A percentile compares a stretch with the other conserved stretches of the same genome.
These are phyloP conservation scores for Sphaeramia orbicularis DNA, from an alignment of 2,797 vertebrate genomes.

Conservation along the genomic window DNA sequence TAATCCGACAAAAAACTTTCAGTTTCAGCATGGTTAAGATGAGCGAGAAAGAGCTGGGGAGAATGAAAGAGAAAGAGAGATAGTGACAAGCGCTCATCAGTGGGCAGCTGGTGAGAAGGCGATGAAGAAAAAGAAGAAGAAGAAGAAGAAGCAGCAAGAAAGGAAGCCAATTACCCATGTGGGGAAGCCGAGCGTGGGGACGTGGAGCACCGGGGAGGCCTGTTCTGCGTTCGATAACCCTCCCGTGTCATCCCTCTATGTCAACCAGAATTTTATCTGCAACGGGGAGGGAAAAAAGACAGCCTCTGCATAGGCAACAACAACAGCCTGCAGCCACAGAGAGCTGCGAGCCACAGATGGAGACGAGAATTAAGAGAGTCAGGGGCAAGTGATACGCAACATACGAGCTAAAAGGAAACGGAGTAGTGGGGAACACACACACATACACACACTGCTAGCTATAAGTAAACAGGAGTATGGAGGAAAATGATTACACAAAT, in stretches of 20 bases:
- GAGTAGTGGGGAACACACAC: slow-evolving; percentile 26
- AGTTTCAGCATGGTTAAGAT: slow-evolving; percentile 49
- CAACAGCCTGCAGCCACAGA: slow-evolving; percentile 58
- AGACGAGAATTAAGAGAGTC: slow-evolving; percentile 52
- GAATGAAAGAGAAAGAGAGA: slow-evolving; percentile 42
- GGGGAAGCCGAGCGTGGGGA: slow-evolving; percentile 44
- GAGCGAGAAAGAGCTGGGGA: slow-evolving; percentile 14
- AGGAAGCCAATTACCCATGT: slow-evolving; percentile 71
- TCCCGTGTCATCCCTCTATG: slow-evolving; percentile 63
- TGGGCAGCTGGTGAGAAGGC: slow-evolving; percentile 33
- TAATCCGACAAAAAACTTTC: slow-evolving; percentile 66
- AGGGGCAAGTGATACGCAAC: slow-evolving; percentile 50
- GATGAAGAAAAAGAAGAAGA: slow-evolving; percentile 2
- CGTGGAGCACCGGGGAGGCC: slow-evolving; percentile 48
- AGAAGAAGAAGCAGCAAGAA: slow-evolving; percentile 34
- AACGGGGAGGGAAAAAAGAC: slow-evolving; percentile 42
- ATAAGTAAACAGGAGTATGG: slow-evolving; percentile 8
- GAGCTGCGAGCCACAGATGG: slow-evolving; percentile 38
- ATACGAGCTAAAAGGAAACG: slow-evolving; percentile 46
- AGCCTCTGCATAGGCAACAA: slow-evolving; percentile 45
- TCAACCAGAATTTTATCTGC: slow-evolving; percentile 65
- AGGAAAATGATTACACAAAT: slow-evolving; percentile 1
- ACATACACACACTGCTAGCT: slow-evolving; percentile 6
- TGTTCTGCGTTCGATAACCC: slow-evolving; percentile 71
- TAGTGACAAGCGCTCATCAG: slow-evolving; percentile 56